Percentiles rank a stretch among this genome's conserved stretches.
These are phyloP conservation scores for Sphaerophoria taeniata DNA, from an alignment of 2,888 invertebrate genomes.

Conservation along the genomic window DNA sequence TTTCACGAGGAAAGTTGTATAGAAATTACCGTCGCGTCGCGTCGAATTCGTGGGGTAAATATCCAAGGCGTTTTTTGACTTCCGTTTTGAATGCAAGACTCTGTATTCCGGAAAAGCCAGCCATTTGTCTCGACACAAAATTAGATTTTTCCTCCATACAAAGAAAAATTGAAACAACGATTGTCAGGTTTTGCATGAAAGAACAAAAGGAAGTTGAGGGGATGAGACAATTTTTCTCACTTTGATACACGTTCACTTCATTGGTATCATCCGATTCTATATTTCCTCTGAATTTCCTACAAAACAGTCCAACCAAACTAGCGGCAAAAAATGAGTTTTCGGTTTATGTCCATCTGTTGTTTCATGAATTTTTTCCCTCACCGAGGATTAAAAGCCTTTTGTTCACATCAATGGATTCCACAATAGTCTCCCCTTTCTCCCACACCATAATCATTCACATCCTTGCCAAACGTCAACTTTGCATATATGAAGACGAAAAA, in stretches of 20 bases:
- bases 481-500: background rate
- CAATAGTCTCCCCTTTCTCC: background rate
- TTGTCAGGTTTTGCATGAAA: background rate
- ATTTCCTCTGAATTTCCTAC: slow-evolving; percentile 8
- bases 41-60: no score
- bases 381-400: slow-evolving; percentile 36
- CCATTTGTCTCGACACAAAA: slow-evolving; percentile 22
- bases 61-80: no score
- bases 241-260: slow-evolving; percentile 28
- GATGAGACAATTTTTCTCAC: slow-evolving; percentile 1
- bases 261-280: slow-evolving; percentile 28
- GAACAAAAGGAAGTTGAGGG: background rate
- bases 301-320: background rate
- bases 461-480: background rate
- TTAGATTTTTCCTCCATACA: slow-evolving; percentile 23
- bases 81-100: background rate
- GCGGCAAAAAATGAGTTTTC: slow-evolving; percentile 3
- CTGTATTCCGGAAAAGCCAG: background rate
- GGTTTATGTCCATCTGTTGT: slow-evolving; percentile 37
- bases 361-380: slow-evolving; percentile 26
- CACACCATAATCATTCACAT: background rate
- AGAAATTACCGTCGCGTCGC: no score
- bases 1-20: no score
- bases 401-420: slow-evolving; percentile 27
- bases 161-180: background rate